These are phyloP conservation scores for Lasioglossum oenotherae DNA, from an alignment of 2,888 invertebrate species.

Conservation along the genomic window DNA sequence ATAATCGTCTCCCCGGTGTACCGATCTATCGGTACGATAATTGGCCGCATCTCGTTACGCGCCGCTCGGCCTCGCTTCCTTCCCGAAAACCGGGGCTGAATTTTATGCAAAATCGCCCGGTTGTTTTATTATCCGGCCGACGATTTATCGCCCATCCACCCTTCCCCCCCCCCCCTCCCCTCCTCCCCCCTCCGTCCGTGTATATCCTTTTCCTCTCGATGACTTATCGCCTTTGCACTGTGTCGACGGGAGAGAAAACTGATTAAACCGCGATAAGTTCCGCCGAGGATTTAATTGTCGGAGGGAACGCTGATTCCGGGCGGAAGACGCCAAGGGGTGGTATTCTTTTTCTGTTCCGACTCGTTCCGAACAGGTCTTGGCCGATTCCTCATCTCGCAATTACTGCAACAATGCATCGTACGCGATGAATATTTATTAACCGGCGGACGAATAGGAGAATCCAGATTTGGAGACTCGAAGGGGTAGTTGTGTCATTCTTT, in stretches of 20 bases:
- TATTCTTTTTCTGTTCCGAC: not conserved
- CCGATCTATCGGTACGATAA: constrained; percentile 58
- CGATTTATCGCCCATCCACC: constrained; percentile 28
- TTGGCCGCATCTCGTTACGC: constrained; percentile 41
- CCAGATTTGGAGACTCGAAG: not conserved
- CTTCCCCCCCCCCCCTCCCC: not conserved
- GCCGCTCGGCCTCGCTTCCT: constrained; percentile 34
- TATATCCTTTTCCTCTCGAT: constrained; percentile 18
- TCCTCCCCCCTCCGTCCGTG: not conserved
- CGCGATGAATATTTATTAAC: not conserved
- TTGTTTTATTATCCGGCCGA: constrained; percentile 18
- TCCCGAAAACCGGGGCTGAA: constrained; percentile 41
- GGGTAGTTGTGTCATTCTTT: not conserved
- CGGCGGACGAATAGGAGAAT: not conserved
- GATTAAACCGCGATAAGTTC: constrained; percentile 20
- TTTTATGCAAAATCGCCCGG: constrained; percentile 41
- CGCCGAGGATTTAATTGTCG: constrained; percentile 6
- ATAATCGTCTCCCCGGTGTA: constrained; percentile 52
- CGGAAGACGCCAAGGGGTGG: constrained; percentile 15
- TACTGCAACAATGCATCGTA: not conserved
- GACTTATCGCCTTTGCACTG: constrained; percentile 15
- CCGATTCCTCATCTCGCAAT: constrained; percentile 3
- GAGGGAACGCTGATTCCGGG: not conserved
- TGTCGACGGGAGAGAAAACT: constrained; percentile 18
- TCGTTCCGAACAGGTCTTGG: not conserved